These are phyloP conservation scores for Cataglyphis cursor DNA, from an alignment of 2,888 invertebrate species.

Conservation along the genomic window DNA sequence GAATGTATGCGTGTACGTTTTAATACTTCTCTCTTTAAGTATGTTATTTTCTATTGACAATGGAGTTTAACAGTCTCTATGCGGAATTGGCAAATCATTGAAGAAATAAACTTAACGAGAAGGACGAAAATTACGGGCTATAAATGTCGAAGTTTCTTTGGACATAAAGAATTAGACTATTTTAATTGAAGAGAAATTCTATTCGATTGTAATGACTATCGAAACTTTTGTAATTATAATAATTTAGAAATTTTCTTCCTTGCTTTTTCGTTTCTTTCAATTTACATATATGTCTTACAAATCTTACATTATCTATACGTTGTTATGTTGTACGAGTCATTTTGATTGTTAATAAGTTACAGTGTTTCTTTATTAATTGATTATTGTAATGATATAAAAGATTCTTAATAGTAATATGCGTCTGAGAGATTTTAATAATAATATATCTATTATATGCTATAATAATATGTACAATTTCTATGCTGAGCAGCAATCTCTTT, in stretches of 20 bases:
- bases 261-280: background rate
- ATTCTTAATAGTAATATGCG: conserved; percentile 16
- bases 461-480: conserved; percentile 4
- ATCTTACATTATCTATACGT: background rate
- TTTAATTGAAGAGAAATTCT: conserved; percentile 1
- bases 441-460: conserved; percentile 10
- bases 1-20: background rate
- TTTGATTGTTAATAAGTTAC: conserved; percentile 19
- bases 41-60: background rate
- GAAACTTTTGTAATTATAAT: conserved; percentile 18
- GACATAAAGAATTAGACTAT: background rate
- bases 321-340: background rate
- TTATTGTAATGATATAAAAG: conserved; percentile 5
- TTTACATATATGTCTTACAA: conserved; percentile 10
- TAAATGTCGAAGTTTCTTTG: background rate
- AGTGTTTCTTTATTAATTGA: conserved; percentile 25
- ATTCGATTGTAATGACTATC: background rate
- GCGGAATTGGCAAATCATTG: background rate
- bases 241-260: conserved; percentile 14
- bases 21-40: conserved; percentile 7
- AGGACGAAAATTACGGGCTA: background rate
- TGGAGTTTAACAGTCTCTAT: background rate
- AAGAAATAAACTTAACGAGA: conserved; percentile 1
- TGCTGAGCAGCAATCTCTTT: conserved; percentile 31
- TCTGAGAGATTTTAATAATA: conserved; percentile 29